phyloP scores from a whole-genome alignment of 1,140 invertebrate genomes.

The Theocolax elegans region DNA sequence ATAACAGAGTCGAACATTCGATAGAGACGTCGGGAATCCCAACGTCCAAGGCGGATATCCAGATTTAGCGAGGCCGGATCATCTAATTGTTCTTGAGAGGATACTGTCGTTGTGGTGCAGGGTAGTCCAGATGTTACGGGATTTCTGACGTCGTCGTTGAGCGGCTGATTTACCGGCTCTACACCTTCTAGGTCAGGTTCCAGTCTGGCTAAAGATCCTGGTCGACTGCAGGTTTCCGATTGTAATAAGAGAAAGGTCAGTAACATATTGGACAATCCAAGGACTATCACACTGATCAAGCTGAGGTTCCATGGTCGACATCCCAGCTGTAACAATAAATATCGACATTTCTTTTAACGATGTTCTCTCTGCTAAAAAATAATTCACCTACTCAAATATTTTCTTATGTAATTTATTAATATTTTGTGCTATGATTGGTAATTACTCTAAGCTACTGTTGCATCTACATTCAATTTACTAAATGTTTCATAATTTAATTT shows the following conservation, averaged over 20 bases:
- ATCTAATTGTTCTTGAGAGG: background rate
- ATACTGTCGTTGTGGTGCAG: background rate
- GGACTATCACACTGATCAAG: slow-evolving; percentile 71
- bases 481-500: too few species aligned
- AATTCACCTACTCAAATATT: too few species aligned
- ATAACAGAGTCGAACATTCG: slow-evolving; percentile 80
- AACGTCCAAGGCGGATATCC: slow-evolving; percentile 76
- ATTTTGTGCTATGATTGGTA: too few species aligned
- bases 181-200: background rate
- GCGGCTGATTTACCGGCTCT: slow-evolving; percentile 38
- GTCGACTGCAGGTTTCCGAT: slow-evolving; percentile 43
- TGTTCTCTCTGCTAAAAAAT: too few species aligned
- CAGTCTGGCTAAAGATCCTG: background rate
- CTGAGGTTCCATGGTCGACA: slow-evolving; percentile 78
- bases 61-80: slow-evolving; percentile 58
- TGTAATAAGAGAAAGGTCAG: slow-evolving; percentile 77
- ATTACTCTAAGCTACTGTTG: too few species aligned
- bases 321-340: slow-evolving; percentile 62
- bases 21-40: slow-evolving; percentile 76
- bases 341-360: too few species aligned
- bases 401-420: too few species aligned
- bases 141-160: too few species aligned
- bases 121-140: too few species aligned
- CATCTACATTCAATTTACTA: too few species aligned
- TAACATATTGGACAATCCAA: slow-evolving; percentile 76